phyloP scores from a whole-genome alignment of 2,113 vertebrate species.

The Thoracochromis brauschi region DNA sequence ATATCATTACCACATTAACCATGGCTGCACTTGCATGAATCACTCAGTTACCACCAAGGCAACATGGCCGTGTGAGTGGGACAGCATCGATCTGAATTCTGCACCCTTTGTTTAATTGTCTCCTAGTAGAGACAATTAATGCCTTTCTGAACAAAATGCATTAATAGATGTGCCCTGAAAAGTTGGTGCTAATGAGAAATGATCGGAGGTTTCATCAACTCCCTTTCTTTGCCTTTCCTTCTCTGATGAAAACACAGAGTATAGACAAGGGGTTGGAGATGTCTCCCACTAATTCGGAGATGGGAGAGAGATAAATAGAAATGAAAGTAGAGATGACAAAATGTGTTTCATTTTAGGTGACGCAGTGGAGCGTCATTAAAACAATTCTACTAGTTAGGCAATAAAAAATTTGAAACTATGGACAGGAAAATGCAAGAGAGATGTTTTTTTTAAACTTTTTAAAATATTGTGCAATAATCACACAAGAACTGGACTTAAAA shows the following conservation, averaged over 20 bases:
- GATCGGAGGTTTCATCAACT: constrained; percentile 24
- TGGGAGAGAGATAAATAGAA: constrained; percentile 1
- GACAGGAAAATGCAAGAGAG: neutral
- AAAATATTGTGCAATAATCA: neutral
- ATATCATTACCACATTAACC: constrained; percentile 59
- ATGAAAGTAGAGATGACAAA: neutral
- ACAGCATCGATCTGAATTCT: neutral
- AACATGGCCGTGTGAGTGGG: neutral
- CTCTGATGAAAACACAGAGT: constrained; percentile 11
- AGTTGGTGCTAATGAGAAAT: constrained; percentile 24
- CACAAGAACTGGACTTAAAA: neutral
- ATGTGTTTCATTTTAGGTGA: neutral
- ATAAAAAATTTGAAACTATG: neutral
- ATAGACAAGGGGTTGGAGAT: neutral
- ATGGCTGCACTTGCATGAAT: constrained; percentile 8
- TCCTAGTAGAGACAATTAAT: neutral
- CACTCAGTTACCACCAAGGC: constrained; percentile 9
- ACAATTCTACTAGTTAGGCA: neutral
- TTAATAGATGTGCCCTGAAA: constrained; percentile 22
- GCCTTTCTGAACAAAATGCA: constrained; percentile 8
- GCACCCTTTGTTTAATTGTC: neutral
- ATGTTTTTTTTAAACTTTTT: accelerated
- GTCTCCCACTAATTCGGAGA: neutral
- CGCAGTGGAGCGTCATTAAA: neutral
- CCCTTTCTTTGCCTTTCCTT: neutral